A percentile compares a stretch with the other conserved stretches of the same genome.
phyloP scores from a whole-genome alignment of 2,113 vertebrate genomes.

The Nycticorax nycticorax region DNA sequence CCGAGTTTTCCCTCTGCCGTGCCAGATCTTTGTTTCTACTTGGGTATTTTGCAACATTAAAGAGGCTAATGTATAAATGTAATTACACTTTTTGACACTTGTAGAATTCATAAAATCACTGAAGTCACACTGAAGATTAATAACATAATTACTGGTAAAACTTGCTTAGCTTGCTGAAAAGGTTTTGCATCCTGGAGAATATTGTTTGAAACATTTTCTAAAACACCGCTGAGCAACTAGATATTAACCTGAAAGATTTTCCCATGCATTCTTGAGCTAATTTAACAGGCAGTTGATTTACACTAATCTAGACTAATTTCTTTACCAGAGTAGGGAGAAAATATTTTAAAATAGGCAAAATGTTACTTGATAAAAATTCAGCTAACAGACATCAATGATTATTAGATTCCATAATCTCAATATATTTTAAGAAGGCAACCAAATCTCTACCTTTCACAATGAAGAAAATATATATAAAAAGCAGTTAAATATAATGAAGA shows the following conservation, averaged over 20 bases:
- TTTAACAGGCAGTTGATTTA: slow-evolving; percentile 18
- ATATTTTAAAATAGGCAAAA: slow-evolving; percentile 10
- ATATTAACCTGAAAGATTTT: slow-evolving; percentile 34
- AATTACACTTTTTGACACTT: not conserved
- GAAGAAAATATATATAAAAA: not conserved
- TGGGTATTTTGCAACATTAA: not conserved
- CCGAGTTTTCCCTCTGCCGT: not conserved
- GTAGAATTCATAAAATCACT: not conserved
- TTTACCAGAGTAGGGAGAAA: not conserved
- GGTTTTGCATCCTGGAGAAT: slow-evolving; percentile 1
- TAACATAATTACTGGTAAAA: slow-evolving; percentile 35
- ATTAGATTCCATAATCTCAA: not conserved
- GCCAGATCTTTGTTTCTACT: not conserved
- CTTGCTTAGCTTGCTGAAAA: slow-evolving; percentile 37
- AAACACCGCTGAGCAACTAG: not conserved
- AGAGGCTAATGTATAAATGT: not conserved
- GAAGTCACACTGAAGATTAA: slow-evolving; percentile 18
- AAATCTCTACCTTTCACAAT: not conserved
- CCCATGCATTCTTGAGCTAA: slow-evolving; percentile 33
- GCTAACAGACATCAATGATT: not conserved
- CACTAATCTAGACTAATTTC: slow-evolving; percentile 32
- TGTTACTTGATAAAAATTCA: not conserved
- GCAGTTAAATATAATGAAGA: not conserved
- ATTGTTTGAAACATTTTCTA: not conserved
- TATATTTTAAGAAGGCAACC: not conserved